A percentile compares a stretch with the other conserved stretches of the same genome.
These are phyloP conservation scores for Bombyx huttoni DNA, from an alignment of 2,888 invertebrate genomes.

Conservation along the genomic window DNA sequence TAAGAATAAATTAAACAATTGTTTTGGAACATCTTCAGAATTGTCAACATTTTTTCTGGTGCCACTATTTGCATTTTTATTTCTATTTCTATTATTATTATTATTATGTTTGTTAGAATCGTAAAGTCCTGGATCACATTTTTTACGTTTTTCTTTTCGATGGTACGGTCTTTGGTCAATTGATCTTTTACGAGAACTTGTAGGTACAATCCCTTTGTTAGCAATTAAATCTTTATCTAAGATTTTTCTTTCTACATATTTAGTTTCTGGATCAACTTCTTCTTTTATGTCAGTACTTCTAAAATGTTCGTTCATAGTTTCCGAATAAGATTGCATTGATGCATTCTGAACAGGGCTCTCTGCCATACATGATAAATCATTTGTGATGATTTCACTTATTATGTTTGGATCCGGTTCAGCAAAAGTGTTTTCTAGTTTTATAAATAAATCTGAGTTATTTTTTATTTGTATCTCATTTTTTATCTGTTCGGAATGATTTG, in stretches of 20 bases:
- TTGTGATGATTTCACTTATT: too few species aligned
- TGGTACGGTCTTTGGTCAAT: constrained; percentile 54
- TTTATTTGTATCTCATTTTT: too few species aligned
- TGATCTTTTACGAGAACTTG: constrained; percentile 46
- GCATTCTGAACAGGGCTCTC: too few species aligned
- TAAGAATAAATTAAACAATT: constrained; percentile 31
- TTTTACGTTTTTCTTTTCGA: constrained; percentile 64
- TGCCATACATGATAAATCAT: too few species aligned
- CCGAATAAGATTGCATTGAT: too few species aligned
- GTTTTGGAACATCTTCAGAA: constrained; percentile 27
- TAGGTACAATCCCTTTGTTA: constrained; percentile 4
- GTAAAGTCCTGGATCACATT: constrained; percentile 30
- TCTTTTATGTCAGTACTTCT: constrained; percentile 12
- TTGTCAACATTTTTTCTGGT: constrained; percentile 23
- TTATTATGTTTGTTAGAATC: constrained; percentile 26
- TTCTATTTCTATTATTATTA: constrained; percentile 20
- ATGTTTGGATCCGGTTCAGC: too few species aligned
- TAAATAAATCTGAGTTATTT: too few species aligned
- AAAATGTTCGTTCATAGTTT: too few species aligned
- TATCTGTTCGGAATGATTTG: not conserved
- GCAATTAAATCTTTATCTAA: constrained; percentile 3
- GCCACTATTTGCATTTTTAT: constrained; percentile 6
- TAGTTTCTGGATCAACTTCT: constrained; percentile 17
- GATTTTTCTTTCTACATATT: constrained; percentile 10
- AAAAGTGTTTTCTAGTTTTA: too few species aligned